These are phyloP conservation scores for Arbacia lixula DNA, from an alignment of 53 echinoderm and acorn worm genomes.

Conservation along the genomic window DNA sequence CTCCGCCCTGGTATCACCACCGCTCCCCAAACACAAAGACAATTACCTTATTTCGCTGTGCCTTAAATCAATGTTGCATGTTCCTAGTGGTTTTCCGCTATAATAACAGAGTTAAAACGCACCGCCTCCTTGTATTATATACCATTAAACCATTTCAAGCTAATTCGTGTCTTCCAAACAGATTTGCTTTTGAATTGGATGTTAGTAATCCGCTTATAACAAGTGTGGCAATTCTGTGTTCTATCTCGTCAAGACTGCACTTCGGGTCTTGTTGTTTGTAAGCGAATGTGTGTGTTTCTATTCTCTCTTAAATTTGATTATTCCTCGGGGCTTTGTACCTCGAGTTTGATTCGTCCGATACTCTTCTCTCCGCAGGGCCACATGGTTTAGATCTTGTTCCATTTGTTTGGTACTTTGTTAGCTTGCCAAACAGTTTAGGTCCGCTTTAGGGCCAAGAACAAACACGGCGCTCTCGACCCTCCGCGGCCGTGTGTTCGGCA, in stretches of 20 bases:
- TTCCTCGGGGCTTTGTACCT: too few relatives aligned
- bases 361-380: slow-evolving; percentile 1
- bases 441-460: slow-evolving; percentile 47
- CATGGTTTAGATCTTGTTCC: slow-evolving; percentile 32
- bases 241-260: slow-evolving; percentile 7
- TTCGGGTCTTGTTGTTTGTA: neutral
- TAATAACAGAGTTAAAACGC: too few relatives aligned
- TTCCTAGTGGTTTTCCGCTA: slow-evolving; percentile 53
- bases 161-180: slow-evolving; percentile 43
- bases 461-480: slow-evolving; percentile 28
- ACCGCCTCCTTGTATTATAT: neutral
- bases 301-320: neutral
- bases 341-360: too few relatives aligned
- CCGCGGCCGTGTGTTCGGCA: slow-evolving; percentile 14
- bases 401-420: slow-evolving; percentile 44
- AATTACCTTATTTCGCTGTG: neutral
- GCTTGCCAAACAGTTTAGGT: slow-evolving; percentile 47
- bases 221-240: neutral
- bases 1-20: slow-evolving; percentile 17
- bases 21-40: neutral
- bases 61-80: slow-evolving; percentile 18
- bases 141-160: too few relatives aligned
- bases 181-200: slow-evolving; percentile 13
- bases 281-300: too few relatives aligned
- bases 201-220: slow-evolving; percentile 44